phyloP scores from a whole-genome alignment of 2,113 vertebrate genomes.

The Noctilio leporinus region DNA sequence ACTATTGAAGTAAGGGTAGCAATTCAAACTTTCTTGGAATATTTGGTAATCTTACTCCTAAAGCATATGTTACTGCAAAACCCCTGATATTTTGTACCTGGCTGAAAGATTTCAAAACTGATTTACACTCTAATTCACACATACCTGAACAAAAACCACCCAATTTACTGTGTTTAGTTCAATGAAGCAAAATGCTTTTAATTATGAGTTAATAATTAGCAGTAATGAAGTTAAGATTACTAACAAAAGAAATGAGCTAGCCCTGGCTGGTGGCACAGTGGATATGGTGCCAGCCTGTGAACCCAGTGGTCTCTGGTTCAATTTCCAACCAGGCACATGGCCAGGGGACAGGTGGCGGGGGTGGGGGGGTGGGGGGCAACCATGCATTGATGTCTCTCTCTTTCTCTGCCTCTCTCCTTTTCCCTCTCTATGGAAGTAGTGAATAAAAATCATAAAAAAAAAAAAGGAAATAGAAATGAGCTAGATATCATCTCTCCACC shows the following conservation, averaged over 20 bases:
- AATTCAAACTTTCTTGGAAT: neutral
- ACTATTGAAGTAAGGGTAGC: neutral
- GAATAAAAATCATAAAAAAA: too few species aligned
- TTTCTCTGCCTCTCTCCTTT: too few species aligned
- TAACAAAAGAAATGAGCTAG: neutral
- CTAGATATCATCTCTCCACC: neutral
- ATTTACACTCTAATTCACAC: neutral
- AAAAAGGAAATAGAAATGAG: too few species aligned
- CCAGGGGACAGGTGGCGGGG: too few species aligned
- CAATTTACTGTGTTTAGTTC: neutral
- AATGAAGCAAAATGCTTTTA: neutral
- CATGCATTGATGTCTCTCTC: too few species aligned
- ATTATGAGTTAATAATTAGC: neutral
- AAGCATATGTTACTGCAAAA: neutral
- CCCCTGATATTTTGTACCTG: neutral
- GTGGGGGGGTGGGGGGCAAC: too few species aligned
- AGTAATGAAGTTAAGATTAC: neutral
- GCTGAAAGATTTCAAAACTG: neutral
- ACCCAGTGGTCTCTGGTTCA: too few species aligned
- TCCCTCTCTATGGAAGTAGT: too few species aligned
- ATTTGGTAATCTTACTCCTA: conserved; percentile 15
- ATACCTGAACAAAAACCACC: neutral
- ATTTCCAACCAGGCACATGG: too few species aligned
- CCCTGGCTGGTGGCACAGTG: too few species aligned
- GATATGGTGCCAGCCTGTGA: too few species aligned